Base-by-base conservation (phyloP, 2,113 vertebrate genomes). In the Cephalopholis sonnerati region DNA sequence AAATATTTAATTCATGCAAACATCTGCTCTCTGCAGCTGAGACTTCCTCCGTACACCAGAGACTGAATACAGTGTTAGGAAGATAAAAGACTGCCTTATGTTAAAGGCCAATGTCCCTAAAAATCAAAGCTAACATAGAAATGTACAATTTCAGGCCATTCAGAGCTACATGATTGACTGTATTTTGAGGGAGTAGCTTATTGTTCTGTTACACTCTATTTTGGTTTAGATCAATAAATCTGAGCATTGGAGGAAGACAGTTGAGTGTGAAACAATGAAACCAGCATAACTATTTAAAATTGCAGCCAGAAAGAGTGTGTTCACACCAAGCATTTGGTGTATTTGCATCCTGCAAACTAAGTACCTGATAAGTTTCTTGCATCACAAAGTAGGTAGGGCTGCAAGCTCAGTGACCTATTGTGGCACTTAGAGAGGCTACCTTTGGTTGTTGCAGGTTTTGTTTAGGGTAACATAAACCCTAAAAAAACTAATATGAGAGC, bases 1-100 rank as follows among this genome's bases (percentile, higher is more conserved):
- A 85, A 48, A 92, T 93, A 85, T 91, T 86, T 90, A 88, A 88
- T 91, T 92, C 77, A 92, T 91, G 79, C 63, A 90, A 87, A 93
- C 91, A 91, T 89, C 88, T 89, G 89, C 77, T 92, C 77, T 69
- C 53, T 76, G 61, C 81, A 81, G 69, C 64, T 72, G 78, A 85
- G 67, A 44, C 64, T 44, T 66, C 51, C 70, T 83, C 48, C 48
- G 54, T 48, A 69, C 77, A 74, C 75, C 24, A 64, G 53, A 77
- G 78, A 81, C 74, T 24, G 29, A 83, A 79, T 64, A 48, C 18
- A 65, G 46, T 44, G 66, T 64, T 81, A 18, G 24, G 80, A 57
- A 80, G 44, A 74, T 74, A 36, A 82, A 70, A 84, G 9, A 18
- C 67, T 44, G 48, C 59, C 7, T 79, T 12, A 18, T 58, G 8